A percentile compares a stretch with the other conserved stretches of the same genome.
These are phyloP conservation scores for Monopterus albus DNA, from an alignment of 2,113 vertebrate genomes.

Conservation along the genomic window DNA sequence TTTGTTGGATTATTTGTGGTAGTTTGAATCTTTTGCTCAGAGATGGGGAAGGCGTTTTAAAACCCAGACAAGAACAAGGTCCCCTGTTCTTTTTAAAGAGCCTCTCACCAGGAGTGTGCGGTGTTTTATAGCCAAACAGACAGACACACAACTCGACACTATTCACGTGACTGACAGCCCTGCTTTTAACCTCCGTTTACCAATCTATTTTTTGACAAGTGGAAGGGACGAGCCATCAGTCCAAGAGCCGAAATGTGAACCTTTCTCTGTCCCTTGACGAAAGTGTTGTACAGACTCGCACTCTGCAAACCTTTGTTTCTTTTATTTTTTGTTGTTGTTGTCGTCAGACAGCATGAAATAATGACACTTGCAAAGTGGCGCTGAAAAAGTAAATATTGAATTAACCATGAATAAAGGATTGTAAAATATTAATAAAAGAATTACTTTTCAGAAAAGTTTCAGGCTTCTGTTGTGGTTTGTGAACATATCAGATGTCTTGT, in stretches of 20 bases:
- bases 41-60: conserved; percentile 52
- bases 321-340: conserved; percentile 49
- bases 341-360: conserved; percentile 76
- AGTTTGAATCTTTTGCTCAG: conserved; percentile 26
- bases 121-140: conserved; percentile 56
- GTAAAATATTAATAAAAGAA: conserved; percentile 87
- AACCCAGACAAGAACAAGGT: conserved; percentile 33
- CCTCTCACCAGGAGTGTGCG: conserved; percentile 21
- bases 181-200: conserved; percentile 70
- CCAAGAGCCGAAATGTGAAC: conserved; percentile 75
- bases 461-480: conserved; percentile 10
- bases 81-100: conserved; percentile 38
- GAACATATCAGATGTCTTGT: no score
- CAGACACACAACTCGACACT: conserved; percentile 31
- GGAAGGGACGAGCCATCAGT: conserved; percentile 57
- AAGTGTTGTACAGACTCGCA: conserved; percentile 77
- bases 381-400: conserved; percentile 76
- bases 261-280: conserved; percentile 63
- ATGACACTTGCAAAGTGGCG: conserved; percentile 77
- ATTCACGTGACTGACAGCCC: conserved; percentile 54
- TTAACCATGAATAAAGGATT: conserved; percentile 84
- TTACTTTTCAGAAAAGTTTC: conserved; percentile 82
- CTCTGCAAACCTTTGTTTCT: conserved; percentile 52
- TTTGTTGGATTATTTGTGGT: conserved; percentile 53
- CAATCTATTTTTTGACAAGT: conserved; percentile 37